Evolutionary conservation across 2,888 invertebrate species (phyloP), one percentile per base, ranked within the genome.

Genomic region (Nineta flava): DNA sequence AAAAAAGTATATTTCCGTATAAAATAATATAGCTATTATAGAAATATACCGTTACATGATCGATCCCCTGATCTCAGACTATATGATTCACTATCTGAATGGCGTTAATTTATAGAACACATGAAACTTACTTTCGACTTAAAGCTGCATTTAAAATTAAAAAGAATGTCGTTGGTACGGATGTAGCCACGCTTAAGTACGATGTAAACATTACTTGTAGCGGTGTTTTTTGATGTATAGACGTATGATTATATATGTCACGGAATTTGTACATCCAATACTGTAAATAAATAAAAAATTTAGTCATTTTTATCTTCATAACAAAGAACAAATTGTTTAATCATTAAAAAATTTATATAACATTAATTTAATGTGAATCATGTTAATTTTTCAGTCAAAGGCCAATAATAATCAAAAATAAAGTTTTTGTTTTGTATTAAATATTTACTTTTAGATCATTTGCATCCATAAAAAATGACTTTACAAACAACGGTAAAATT

Each of bases 201-300:
- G 46, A 46, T 19, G 34, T 46, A 35, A 46, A 46, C 17, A 16
- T 35, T 15, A 31, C 17, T 46, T 46, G 46, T 10, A 46, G 19
- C 9, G 32, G 15, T 9, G 46, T 46, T 16, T 32, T 17, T 16
- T 46, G 34, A 32, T 46, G 21, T 3, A 19, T 13, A 9, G 34
- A 16, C 9, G 46, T 46, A 7, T 46, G 34, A 15, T 46, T 46
- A 10, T 46, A 15, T 12, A 32, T 10, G 32, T 46, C 46, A 9
- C 46, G 46, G 15, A 46, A 46, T 32, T 43, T 35, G 15, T 26
- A 46, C 40, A 46, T 34, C 46, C 46, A 46, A 46, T 46, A 46
- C 46, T 46, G 34, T 4, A 35, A 46, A 46, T 9, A 17, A 35
- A 13, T 4, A 15, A 35, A 35, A 17, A 12, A 9, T 46, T n/a